These are phyloP conservation scores for Trididemnum nubilum DNA, from an alignment of 23 tunicate genomes.

Conservation along the genomic window DNA sequence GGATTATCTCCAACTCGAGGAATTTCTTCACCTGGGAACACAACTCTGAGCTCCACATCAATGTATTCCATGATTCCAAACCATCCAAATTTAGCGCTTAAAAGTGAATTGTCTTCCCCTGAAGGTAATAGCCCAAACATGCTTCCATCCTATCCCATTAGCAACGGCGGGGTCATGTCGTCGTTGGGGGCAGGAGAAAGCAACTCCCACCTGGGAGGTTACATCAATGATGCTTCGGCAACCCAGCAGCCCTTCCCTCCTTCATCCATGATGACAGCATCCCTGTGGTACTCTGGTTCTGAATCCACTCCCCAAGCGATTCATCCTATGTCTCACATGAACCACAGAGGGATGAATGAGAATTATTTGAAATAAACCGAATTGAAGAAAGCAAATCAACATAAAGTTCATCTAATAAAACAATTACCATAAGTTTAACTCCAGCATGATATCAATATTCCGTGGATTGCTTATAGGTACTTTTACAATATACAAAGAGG, in stretches of 20 bases:
- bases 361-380: slow-evolving; percentile 33
- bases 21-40: slow-evolving; percentile 58
- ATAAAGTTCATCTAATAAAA: no score
- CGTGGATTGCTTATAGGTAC: no score
- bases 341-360: slow-evolving; percentile 37
- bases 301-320: slow-evolving; percentile 40
- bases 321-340: slow-evolving; percentile 55
- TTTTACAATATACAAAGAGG: no score
- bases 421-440: no score
- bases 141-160: slow-evolving; percentile 45
- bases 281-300: slow-evolving; percentile 78
- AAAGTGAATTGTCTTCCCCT: slow-evolving; percentile 87
- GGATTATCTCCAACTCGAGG: slow-evolving; percentile 73
- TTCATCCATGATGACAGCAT: slow-evolving; percentile 55
- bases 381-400: no score
- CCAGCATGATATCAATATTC: no score
- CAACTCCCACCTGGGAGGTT: slow-evolving; percentile 30
- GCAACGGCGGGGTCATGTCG: slow-evolving; percentile 26
- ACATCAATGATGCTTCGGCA: slow-evolving; percentile 22
- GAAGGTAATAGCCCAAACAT: slow-evolving; percentile 55
- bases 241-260: slow-evolving; percentile 56
- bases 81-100: slow-evolving; percentile 50
- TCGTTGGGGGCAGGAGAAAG: slow-evolving; percentile 14
- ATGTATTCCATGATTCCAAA: slow-evolving; percentile 43
- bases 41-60: slow-evolving; percentile 12